phyloP scores from a whole-genome alignment of 2,113 vertebrate species.

The human region DNA sequence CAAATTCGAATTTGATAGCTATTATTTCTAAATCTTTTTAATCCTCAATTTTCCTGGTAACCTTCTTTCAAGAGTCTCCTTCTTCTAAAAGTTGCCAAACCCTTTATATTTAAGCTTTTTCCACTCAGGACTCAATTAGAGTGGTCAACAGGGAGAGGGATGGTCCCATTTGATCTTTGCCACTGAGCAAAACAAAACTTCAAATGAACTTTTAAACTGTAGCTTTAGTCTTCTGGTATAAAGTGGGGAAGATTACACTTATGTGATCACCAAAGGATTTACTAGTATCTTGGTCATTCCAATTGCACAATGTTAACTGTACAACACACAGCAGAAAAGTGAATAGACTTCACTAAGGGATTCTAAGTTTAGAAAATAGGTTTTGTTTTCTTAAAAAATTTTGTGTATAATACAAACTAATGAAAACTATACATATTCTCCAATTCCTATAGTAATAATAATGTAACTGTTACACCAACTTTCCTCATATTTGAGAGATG shows the following conservation, averaged over 20 bases:
- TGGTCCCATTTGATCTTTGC: neutral
- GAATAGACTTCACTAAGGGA: neutral
- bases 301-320: neutral
- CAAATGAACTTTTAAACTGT: conserved; percentile 13
- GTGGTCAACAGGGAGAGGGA: neutral
- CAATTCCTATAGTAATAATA: neutral
- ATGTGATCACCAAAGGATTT: neutral
- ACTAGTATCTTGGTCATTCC: neutral
- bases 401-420: conserved; percentile 11
- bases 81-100: neutral
- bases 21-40: conserved; percentile 17
- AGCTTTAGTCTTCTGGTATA: neutral
- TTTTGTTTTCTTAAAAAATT: neutral
- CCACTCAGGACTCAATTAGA: neutral
- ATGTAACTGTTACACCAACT: neutral
- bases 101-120: conserved; percentile 1
- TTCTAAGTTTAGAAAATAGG: neutral
- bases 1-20: neutral
- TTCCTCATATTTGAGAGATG: conserved; percentile 23
- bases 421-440: conserved; percentile 8
- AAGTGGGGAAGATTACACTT: neutral
- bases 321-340: neutral
- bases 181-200: conserved; percentile 23
- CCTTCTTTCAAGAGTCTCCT: neutral
- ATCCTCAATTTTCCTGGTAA: neutral